A percentile compares a stretch with the other conserved stretches of the same genome.
These are phyloP conservation scores for Melanotaenia duboulayi DNA, from an alignment of 2,113 vertebrate species.

Conservation along the genomic window DNA sequence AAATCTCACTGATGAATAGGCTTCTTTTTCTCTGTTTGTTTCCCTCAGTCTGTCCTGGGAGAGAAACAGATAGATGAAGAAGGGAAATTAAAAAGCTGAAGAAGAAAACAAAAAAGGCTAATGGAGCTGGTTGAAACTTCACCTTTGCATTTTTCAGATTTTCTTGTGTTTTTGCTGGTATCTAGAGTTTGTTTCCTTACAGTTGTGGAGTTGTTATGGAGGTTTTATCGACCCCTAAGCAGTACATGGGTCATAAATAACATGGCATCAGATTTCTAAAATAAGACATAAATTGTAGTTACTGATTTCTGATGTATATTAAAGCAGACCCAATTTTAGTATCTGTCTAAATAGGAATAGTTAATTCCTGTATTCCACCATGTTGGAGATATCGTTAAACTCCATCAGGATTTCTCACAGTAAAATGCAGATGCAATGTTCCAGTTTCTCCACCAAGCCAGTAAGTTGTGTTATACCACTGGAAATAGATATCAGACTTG, in stretches of 20 bases:
- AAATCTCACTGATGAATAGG: slow-evolving; percentile 70
- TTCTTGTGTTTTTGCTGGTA: background rate
- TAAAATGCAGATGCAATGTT: slow-evolving; percentile 41
- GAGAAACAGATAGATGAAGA: slow-evolving; percentile 34
- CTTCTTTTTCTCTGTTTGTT: slow-evolving; percentile 28
- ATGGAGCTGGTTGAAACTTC: slow-evolving; percentile 7
- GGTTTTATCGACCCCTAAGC: slow-evolving; percentile 23
- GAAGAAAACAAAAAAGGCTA: background rate
- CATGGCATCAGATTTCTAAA: slow-evolving; percentile 29
- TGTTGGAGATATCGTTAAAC: slow-evolving; percentile 23
- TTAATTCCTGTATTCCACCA: slow-evolving; percentile 38
- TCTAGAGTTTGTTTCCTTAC: slow-evolving; percentile 22
- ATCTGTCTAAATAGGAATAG: slow-evolving; percentile 33
- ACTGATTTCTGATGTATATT: slow-evolving; percentile 8
- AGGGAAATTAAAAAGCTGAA: slow-evolving; percentile 43
- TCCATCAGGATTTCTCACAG: slow-evolving; percentile 10
- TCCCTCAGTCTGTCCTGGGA: slow-evolving; percentile 19
- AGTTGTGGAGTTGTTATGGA: slow-evolving; percentile 41
- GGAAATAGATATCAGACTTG: slow-evolving; percentile 16
- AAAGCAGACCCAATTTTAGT: background rate
- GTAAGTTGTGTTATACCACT: slow-evolving; percentile 27
- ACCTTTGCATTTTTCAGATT: background rate
- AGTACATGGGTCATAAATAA: slow-evolving; percentile 30
- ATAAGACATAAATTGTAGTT: slow-evolving; percentile 25
- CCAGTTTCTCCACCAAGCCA: slow-evolving; percentile 21